Base-by-base conservation (phyloP, 2,113 vertebrate genomes). In the Actinemys pallida region DNA sequence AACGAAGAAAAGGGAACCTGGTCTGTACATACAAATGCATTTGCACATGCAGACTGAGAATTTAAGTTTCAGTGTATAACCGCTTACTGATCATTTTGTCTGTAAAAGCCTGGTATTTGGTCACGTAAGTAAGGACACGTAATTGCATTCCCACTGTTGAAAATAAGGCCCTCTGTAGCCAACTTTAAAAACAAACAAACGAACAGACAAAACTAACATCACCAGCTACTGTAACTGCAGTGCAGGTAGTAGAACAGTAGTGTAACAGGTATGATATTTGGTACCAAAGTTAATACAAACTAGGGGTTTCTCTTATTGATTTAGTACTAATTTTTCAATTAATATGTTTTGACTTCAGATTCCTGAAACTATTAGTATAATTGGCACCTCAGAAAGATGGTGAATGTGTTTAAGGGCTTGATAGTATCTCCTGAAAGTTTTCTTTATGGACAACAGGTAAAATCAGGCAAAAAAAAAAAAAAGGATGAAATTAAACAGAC, bases 241-340 rank as follows among this genome's bases (percentile, higher is more conserved):
- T 35, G 7, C 12, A 35, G 31, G 59, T 65, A 17, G 7, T 17
- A 29, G 9, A 35, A 65, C 62, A n/a, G 31, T 27, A 27, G 62
- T 65, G 57, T 62, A 13, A 62, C 27, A 62, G 57, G 57, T 31
- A 65, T 25, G n/a, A 24, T 47, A 53, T 1, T 19, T 11, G 20
- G 4, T 53, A 39, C 39, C 17, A 17, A 17, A 89, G 57, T 90
- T 62, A 90, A 91, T 90, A 56, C 89, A 89, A 65, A 81, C 25
- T 83, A 47, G 69, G 42, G 49, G 35, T 10, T 83, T 78, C 76
- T 81, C 13, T 6, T n/a, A n/a, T 19, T 35, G 62, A 65, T 35
- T 65, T 65, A 65, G 62, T 14, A 35, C 29, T 65, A 65, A 39
- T 62, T 62, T 62, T 29, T 62, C 27, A 62, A 53, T 69, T 69